Base-by-base conservation (phyloP, 2,797 vertebrate species). In the Acomys russatus region DNA sequence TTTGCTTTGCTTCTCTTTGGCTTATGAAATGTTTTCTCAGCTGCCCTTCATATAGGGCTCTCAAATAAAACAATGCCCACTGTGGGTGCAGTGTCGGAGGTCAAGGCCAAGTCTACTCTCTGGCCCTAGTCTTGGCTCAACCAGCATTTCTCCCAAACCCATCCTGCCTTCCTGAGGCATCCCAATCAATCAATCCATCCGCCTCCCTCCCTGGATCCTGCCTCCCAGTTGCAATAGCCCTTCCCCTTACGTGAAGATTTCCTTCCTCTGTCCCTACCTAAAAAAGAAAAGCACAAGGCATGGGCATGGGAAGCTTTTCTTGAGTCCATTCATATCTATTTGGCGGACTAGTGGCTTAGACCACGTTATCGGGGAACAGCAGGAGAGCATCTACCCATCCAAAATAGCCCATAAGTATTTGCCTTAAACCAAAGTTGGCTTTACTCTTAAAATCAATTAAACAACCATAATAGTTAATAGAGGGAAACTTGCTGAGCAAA, bases 121-220 rank as follows among this genome's bases (percentile, higher is more conserved):
- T 23, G 30, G 9, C 2, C 14, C 10, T 10, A 17, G 56, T 44
- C n/a, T 74, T 68, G 15, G 20, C 6, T 61, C 22, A 18, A 44
- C 23, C 28, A 86, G 44, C 63, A 84, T 95, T 61, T 87, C 61
- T 73, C 71, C 71, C 30, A 96, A 92, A 56, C 25, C 33, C 15
- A 25, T 7, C 49, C 54, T 51, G 44, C 30, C 38, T 74, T 59
- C 56, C 76, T 17, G 20, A 94, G 25, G 14, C 6, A 22, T 80
- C 10, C 56, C 73, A 12, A 44, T 11, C 38, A n/a, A 87, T 35
- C 23, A n/a, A 3, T 38, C 17, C 0, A 6, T 20, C 17, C 0
- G 6, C 12, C n/a, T 85, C 12, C 35, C 1, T 87, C 59, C 10
- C 17, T 3, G 4, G 18, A 14, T 54, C 28, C 59, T 73, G n/a